phyloP scores from a whole-genome alignment of 1,140 invertebrate species.

The Zaprionus inermis region DNA sequence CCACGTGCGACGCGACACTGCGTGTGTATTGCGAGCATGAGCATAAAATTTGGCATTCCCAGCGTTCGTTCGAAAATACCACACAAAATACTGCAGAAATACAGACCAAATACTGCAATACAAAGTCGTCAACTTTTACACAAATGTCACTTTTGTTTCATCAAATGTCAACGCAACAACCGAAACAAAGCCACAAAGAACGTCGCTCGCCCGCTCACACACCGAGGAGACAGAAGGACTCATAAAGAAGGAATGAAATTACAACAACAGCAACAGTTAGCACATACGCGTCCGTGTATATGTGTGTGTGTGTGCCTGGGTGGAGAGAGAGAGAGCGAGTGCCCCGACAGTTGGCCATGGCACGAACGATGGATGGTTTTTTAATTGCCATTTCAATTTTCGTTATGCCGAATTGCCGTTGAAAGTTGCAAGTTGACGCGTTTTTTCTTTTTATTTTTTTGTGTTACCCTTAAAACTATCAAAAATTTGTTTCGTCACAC shows the following conservation, averaged over 20 bases:
- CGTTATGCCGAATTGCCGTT: slow-evolving; percentile 69
- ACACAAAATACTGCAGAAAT: slow-evolving; percentile 20
- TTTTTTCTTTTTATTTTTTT: slow-evolving; percentile 36
- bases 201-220: slow-evolving; percentile 42
- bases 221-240: slow-evolving; percentile 19
- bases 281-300: slow-evolving; percentile 15
- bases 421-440: slow-evolving; percentile 37
- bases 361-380: slow-evolving; percentile 80
- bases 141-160: slow-evolving; percentile 83
- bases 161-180: slow-evolving; percentile 82
- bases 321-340: not conserved
- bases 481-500: slow-evolving; percentile 63
- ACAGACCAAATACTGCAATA: slow-evolving; percentile 45
- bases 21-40: too few species aligned
- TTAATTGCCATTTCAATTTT: slow-evolving; percentile 82
- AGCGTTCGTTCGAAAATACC: slow-evolving; percentile 43
- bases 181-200: slow-evolving; percentile 81
- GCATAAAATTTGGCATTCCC: slow-evolving; percentile 65
- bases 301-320: slow-evolving; percentile 14
- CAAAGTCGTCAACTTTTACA: slow-evolving; percentile 79
- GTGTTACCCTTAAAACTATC: slow-evolving; percentile 41
- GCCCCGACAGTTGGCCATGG: slow-evolving; percentile 53
- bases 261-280: slow-evolving; percentile 65
- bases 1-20: slow-evolving; percentile 58
- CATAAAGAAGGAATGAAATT: slow-evolving; percentile 74